Evolutionary conservation across 2,888 invertebrate species (phyloP).

Genomic region (Masnerella sp.): DNA sequence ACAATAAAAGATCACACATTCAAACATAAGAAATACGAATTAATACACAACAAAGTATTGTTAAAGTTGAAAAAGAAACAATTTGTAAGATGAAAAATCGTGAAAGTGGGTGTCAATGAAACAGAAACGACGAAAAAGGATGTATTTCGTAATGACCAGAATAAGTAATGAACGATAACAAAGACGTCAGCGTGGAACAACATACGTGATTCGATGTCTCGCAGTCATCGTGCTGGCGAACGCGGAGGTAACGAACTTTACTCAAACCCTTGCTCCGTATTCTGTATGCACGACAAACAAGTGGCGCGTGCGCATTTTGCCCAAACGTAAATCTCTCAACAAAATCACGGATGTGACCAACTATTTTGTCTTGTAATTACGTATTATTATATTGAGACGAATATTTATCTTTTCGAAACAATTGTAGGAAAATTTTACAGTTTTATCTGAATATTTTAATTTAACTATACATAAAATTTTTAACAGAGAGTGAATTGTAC

Average conservation of each 20-base stretch:
- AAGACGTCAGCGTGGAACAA: constrained; percentile 22
- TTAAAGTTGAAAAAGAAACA: not conserved
- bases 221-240: constrained; percentile 40
- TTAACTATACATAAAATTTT: too few relatives aligned
- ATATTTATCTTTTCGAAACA: too few relatives aligned
- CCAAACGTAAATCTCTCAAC: constrained; percentile 27
- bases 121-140: constrained; percentile 42
- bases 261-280: constrained; percentile 65
- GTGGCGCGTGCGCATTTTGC: constrained; percentile 65
- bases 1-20: too few relatives aligned
- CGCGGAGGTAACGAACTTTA: constrained; percentile 68
- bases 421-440: too few relatives aligned
- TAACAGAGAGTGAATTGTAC: too few relatives aligned
- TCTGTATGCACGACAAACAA: constrained; percentile 64
- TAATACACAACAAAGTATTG: too few relatives aligned
- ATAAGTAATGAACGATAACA: constrained; percentile 52
- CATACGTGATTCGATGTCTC: constrained; percentile 53
- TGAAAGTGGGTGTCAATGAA: constrained; percentile 25
- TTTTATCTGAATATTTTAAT: too few relatives aligned
- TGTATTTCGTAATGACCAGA: constrained; percentile 52
- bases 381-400: too few relatives aligned
- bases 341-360: constrained; percentile 10
- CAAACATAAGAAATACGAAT: too few relatives aligned
- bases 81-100: constrained; percentile 9
- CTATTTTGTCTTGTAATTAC: constrained; percentile 8